These are phyloP conservation scores for Taphrorychus bicolor DNA, from an alignment of 2,888 invertebrate species.

Conservation along the genomic window DNA sequence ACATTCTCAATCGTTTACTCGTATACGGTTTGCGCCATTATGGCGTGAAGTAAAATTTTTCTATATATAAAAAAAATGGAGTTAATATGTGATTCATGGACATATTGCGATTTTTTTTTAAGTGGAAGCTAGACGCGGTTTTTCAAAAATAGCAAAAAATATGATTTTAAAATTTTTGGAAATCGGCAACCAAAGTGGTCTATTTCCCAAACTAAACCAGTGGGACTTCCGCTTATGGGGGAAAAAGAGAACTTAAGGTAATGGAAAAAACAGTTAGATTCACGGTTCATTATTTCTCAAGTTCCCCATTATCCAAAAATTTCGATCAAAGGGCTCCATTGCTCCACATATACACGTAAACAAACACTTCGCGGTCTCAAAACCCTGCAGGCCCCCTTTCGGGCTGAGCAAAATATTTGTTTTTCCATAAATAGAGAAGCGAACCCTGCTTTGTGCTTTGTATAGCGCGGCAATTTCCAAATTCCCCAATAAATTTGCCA, in stretches of 20 bases:
- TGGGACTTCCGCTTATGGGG: no score
- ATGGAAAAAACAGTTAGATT: no score
- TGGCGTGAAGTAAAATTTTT: background rate
- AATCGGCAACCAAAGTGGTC: no score
- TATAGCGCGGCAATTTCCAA: background rate
- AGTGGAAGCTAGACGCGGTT: no score
- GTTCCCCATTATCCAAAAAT: constrained; percentile 1
- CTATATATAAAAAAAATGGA: no score
- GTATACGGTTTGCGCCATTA: background rate
- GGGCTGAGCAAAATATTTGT: background rate
- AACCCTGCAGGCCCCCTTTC: background rate
- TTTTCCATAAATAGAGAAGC: constrained; percentile 6
- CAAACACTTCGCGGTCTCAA: background rate
- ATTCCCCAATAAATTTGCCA: background rate
- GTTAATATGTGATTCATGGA: no score
- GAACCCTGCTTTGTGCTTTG: background rate
- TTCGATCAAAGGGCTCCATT: constrained; percentile 6
- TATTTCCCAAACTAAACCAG: no score
- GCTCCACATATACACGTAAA: constrained; percentile 5
- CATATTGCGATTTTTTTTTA: background rate
- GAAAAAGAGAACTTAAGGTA: no score
- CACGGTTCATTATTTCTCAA: background rate
- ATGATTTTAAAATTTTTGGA: no score
- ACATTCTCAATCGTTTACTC: background rate
- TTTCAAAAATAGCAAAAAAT: no score